Conservation (phyloP, 2,888 invertebrate species). For the Apodemia hepburni region DNA sequence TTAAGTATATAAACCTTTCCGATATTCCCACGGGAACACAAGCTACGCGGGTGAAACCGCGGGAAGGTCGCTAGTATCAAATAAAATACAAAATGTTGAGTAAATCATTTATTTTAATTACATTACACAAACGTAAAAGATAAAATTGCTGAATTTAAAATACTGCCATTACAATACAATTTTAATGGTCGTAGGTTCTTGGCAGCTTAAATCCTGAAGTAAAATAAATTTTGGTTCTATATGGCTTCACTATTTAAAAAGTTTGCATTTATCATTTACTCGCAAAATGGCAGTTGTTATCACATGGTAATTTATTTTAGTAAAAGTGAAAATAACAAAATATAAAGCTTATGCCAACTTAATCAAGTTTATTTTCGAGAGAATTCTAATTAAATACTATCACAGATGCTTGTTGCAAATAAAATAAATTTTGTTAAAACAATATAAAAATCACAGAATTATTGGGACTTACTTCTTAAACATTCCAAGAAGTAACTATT, state of each 20-base stretch:
- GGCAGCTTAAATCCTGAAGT: slow-evolving; percentile 5
- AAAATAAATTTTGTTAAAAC: slow-evolving; percentile 35
- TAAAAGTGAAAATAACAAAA: slow-evolving; percentile 25
- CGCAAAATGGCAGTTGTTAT: slow-evolving; percentile 69
- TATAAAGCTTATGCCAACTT: slow-evolving; percentile 29
- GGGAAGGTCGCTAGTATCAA: no score
- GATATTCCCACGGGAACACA: no score
- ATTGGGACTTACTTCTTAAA: neutral
- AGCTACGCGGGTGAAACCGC: no score
- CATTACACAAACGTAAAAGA: slow-evolving; percentile 32
- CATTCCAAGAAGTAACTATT: neutral
- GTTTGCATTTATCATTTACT: slow-evolving; percentile 1
- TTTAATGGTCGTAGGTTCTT: neutral
- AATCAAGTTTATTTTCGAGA: slow-evolving; percentile 4
- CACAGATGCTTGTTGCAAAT: slow-evolving; percentile 69
- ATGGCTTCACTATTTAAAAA: slow-evolving; percentile 13
- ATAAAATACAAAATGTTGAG: neutral
- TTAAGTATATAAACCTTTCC: no score
- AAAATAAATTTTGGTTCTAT: slow-evolving; percentile 1
- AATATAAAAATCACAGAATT: slow-evolving; percentile 14
- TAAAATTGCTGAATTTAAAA: slow-evolving; percentile 23
- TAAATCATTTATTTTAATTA: slow-evolving; percentile 37
- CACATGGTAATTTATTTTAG: slow-evolving; percentile 43
- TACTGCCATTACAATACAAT: slow-evolving; percentile 20
- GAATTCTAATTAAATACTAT: slow-evolving; percentile 50